Evolutionary conservation across 2,888 invertebrate genomes (phyloP).

Genomic region (Amorpha juglandis): DNA sequence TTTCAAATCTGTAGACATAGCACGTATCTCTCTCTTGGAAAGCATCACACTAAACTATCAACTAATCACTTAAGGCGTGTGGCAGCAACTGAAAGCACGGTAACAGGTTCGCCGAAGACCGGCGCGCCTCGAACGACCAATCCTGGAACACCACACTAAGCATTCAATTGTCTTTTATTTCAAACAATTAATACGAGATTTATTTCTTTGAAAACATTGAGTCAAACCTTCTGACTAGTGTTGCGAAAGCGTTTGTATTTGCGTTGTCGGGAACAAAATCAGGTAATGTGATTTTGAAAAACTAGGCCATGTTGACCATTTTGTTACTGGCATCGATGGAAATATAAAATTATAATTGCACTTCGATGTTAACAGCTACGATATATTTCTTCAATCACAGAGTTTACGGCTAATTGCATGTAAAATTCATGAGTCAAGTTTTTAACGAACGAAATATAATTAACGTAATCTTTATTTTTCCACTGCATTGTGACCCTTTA

Average conservation of each 20-base stretch:
- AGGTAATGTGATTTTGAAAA: conserved; percentile 1
- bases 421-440: conserved; percentile 57
- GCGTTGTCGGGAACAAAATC: not conserved
- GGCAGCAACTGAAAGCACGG: conserved; percentile 52
- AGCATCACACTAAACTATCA: conserved; percentile 37
- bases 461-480: conserved; percentile 32
- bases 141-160: conserved; percentile 74
- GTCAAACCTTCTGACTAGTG: conserved; percentile 37
- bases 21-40: conserved; percentile 38
- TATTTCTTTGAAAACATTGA: conserved; percentile 68
- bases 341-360: conserved; percentile 36
- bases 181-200: conserved; percentile 50
- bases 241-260: conserved; percentile 14
- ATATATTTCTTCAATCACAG: conserved; percentile 35
- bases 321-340: conserved; percentile 28
- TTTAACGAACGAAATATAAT: conserved; percentile 30
- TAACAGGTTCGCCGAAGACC: conserved; percentile 55
- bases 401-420: conserved; percentile 57
- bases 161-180: conserved; percentile 70
- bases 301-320: not conserved
- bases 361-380: conserved; percentile 34
- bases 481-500: conserved; percentile 32
- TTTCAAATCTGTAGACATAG: conserved; percentile 47
- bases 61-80: conserved; percentile 45
- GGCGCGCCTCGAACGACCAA: conserved; percentile 53